Conservation (phyloP, 2,113 vertebrate genomes). For the Arizona elegans region DNA sequence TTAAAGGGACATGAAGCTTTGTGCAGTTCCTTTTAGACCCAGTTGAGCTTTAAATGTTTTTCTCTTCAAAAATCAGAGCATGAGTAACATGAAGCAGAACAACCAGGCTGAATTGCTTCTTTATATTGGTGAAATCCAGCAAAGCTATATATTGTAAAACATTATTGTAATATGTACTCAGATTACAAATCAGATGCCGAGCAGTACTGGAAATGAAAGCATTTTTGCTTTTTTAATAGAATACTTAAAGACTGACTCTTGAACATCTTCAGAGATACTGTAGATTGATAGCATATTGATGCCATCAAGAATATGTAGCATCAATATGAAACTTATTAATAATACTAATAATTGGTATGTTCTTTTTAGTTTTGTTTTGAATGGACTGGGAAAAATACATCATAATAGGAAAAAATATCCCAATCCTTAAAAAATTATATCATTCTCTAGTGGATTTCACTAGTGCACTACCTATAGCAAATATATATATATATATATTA, state of each 20-base stretch:
- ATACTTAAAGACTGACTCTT: not conserved
- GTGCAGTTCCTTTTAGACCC: not conserved
- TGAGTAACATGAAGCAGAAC: not conserved
- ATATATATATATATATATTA: not conserved
- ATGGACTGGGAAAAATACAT: not conserved
- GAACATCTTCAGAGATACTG: not conserved
- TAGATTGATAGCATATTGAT: not conserved
- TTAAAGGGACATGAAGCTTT: conserved; percentile 11
- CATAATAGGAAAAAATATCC: not conserved
- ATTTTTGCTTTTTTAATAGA: not conserved
- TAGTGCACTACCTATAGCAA: not conserved
- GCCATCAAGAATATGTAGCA: not conserved
- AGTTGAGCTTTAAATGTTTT: conserved; percentile 29
- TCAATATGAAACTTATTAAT: not conserved
- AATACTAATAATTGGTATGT: not conserved
- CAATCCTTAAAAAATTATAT: not conserved
- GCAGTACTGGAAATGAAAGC: not conserved
- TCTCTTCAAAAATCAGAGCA: conserved; percentile 8
- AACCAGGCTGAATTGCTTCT: not conserved
- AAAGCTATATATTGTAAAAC: not conserved
- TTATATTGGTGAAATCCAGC: not conserved
- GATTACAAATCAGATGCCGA: not conserved
- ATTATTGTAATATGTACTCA: conserved; percentile 25
- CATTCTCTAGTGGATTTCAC: not conserved
- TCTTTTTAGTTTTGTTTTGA: not conserved